These are phyloP conservation scores for Lamellibrachia satsuma DNA, from an alignment of 2,888 invertebrate genomes.

Conservation along the genomic window DNA sequence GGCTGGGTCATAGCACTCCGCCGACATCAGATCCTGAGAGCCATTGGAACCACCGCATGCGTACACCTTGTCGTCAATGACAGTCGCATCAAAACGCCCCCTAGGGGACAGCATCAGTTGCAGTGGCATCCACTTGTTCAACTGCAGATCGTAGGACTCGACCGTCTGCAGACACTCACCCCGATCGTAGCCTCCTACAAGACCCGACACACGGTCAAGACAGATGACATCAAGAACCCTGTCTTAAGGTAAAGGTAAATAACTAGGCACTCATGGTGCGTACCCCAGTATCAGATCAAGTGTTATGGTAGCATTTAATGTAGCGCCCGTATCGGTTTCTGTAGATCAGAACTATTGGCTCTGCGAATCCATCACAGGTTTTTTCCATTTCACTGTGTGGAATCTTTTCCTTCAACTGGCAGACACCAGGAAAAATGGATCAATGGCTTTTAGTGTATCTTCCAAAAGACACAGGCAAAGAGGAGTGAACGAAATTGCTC, in stretches of 20 bases:
- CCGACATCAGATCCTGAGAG: constrained; percentile 79
- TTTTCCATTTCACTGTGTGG: too few species aligned
- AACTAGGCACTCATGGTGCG: too few species aligned
- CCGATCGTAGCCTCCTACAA: constrained; percentile 80
- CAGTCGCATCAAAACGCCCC: constrained; percentile 82
- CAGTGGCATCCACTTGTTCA: constrained; percentile 76
- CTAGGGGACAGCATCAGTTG: constrained; percentile 79
- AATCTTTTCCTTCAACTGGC: too few species aligned
- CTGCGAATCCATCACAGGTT: too few species aligned
- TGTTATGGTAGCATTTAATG: too few species aligned
- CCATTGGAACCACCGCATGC: constrained; percentile 84
- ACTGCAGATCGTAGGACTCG: constrained; percentile 78
- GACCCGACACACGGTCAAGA: neutral
- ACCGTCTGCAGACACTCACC: constrained; percentile 82
- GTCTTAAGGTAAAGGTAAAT: neutral
- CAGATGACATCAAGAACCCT: neutral
- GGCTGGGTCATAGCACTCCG: constrained; percentile 72
- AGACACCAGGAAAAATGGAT: too few species aligned
- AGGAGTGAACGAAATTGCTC: too few species aligned
- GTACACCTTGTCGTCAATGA: constrained; percentile 76
- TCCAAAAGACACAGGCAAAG: too few species aligned
- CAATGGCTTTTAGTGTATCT: too few species aligned
- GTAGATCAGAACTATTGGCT: too few species aligned
- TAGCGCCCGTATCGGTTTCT: too few species aligned
- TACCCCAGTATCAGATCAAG: too few species aligned